Evolutionary conservation across 2,888 invertebrate species (phyloP).

Genomic region (Stenolophus ochropezus): DNA sequence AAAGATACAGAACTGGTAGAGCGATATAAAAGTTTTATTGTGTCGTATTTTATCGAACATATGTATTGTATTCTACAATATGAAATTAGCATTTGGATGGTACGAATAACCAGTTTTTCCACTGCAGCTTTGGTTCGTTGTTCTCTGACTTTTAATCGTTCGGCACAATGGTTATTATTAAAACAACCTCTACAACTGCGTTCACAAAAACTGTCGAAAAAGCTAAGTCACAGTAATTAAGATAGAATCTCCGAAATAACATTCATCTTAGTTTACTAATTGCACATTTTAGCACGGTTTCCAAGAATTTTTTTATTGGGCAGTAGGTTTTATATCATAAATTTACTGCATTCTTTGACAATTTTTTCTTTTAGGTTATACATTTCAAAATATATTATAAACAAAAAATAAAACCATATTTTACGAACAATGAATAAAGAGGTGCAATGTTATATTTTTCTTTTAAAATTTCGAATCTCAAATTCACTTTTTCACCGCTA

Average conservation of each 20-base stretch:
- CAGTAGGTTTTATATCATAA: background rate
- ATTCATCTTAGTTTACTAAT: slow-evolving; percentile 30
- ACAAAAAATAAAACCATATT: too few species aligned
- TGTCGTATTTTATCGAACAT: slow-evolving; percentile 12
- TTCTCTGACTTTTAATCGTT: slow-evolving; percentile 17
- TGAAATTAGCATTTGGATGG: slow-evolving; percentile 26
- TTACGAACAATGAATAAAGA: too few species aligned
- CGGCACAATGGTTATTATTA: slow-evolving; percentile 36
- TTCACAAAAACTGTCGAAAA: slow-evolving; percentile 5
- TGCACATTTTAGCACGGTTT: slow-evolving; percentile 1
- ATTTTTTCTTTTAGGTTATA: background rate
- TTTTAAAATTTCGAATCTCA: too few species aligned
- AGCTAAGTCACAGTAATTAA: slow-evolving; percentile 7
- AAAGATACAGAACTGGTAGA: background rate
- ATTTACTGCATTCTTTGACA: background rate
- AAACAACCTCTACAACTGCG: background rate
- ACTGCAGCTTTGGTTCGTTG: slow-evolving; percentile 7
- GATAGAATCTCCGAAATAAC: slow-evolving; percentile 16
- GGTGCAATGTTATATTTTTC: too few species aligned
- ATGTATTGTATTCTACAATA: slow-evolving; percentile 7
- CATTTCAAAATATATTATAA: background rate
- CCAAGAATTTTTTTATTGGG: background rate
- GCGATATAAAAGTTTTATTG: slow-evolving; percentile 1
- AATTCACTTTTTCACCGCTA: too few species aligned
- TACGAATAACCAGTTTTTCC: slow-evolving; percentile 2